Conservation (phyloP, 2,113 vertebrate genomes). For the Notiomystis cincta region DNA sequence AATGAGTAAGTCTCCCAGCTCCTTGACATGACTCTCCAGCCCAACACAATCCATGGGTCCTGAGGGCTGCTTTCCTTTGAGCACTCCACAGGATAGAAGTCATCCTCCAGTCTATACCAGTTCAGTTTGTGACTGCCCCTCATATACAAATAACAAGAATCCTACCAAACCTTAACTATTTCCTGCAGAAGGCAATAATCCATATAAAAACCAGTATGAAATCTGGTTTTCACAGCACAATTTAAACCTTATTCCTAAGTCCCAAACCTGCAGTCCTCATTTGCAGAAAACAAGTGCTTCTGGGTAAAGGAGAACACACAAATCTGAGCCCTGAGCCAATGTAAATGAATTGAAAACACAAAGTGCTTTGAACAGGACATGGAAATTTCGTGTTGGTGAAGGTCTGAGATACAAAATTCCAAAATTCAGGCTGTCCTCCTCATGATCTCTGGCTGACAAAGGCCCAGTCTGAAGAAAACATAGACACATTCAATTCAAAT, state of each 20-base stretch:
- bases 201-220: neutral
- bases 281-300: neutral
- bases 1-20: neutral
- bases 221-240: neutral
- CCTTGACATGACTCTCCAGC: neutral
- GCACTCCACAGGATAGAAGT: neutral
- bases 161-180: neutral
- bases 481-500: too few species aligned
- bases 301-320: neutral
- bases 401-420: neutral
- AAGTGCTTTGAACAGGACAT: neutral
- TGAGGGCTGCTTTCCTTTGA: neutral
- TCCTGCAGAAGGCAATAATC: neutral
- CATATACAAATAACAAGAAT: neutral
- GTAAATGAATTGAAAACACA: neutral
- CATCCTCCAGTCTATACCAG: neutral
- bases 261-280: neutral
- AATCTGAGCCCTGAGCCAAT: neutral
- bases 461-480: neutral
- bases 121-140: neutral
- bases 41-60: neutral
- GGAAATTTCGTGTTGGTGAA: neutral
- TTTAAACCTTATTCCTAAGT: neutral
- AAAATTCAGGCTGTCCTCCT: neutral
- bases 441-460: neutral